Base-by-base conservation (phyloP, 1,140 invertebrate genomes). In the Uloborus diversus region DNA sequence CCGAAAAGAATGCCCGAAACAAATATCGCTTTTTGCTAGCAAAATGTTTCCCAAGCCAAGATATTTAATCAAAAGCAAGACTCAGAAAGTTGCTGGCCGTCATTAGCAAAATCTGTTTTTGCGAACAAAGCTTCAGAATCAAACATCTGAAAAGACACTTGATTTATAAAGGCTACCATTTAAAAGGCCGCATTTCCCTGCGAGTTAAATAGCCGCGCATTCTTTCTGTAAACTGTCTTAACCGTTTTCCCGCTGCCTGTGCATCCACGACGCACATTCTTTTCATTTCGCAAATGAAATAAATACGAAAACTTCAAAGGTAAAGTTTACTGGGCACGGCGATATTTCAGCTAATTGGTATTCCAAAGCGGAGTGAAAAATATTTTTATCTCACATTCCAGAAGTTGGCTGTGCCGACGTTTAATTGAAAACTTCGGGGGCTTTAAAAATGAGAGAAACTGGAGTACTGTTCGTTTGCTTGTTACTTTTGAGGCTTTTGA, bases 331-430 rank as follows among this genome's bases (percentile, higher is more conserved):
- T 20, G 25, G n/a, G 9, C 35, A 7, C 25, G 30, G 61, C 35
- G 61, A 76, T 76, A 76, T 76, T 76, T 53, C 49, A 64, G 56
- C 73, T 76, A 76, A 76, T 76, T 76, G 73, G 59, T 76, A 76
- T 76, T 76, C 73, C 37, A 42, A 20, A 57, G 27, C 33, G 56
- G 35, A 25, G 30, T 28, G 35, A 76, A 65, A 76, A 64, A 76
- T 76, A 64, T 76, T 76, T 76, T 64, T 76, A 49, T 66, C 32
- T 27, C 59, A 20, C 47, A 62, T 64, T 76, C 59, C 73, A 20
- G 23, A 53, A 37, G n/a, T 51, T 25, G 17, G 14, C 27, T n/a
- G 5, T 53, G 23, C 25, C 14, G 9, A 7, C 5, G 61, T 76
- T 76, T 65, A 76, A 65, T 76, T 65, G 61, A 64, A 76, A 76